phyloP scores from a whole-genome alignment of 2,113 vertebrate genomes.

The Coptodon bakossiorum region DNA sequence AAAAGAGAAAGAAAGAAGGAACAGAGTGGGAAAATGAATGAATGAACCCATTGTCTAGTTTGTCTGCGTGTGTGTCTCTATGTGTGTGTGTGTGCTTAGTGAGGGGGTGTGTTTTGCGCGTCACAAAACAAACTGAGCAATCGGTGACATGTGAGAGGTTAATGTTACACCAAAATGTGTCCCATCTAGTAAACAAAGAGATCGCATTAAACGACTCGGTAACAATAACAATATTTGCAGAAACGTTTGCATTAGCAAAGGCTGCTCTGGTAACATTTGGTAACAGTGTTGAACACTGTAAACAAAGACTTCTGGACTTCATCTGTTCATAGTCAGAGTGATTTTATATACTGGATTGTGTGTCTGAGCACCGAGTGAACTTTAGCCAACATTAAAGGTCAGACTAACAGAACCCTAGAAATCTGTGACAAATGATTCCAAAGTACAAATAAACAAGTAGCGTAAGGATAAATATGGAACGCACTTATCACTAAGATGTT shows the following conservation, averaged over 20 bases:
- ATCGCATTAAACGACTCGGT: not conserved
- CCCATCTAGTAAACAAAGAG: not conserved
- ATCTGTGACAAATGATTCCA: not conserved
- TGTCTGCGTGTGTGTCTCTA: not conserved
- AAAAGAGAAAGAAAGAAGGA: not conserved
- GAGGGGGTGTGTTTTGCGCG: not conserved
- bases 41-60: constrained; percentile 38
- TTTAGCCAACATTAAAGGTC: not conserved
- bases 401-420: not conserved
- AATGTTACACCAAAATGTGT: not conserved
- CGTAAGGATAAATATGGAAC: not conserved
- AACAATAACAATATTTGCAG: not conserved
- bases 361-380: not conserved
- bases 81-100: not conserved
- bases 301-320: not conserved
- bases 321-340: not conserved
- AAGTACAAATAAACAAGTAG: not conserved
- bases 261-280: not conserved
- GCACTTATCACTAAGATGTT: not conserved
- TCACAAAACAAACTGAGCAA: constrained; percentile 36
- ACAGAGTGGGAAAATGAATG: not conserved
- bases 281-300: not conserved
- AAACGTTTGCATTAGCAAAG: not conserved
- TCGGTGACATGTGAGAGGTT: constrained; percentile 21
- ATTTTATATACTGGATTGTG: not conserved